Evolutionary conservation across 1,140 invertebrate genomes (phyloP), one percentile per base, ranked within the genome.

Genomic region (Calliopsis andreniformis): DNA sequence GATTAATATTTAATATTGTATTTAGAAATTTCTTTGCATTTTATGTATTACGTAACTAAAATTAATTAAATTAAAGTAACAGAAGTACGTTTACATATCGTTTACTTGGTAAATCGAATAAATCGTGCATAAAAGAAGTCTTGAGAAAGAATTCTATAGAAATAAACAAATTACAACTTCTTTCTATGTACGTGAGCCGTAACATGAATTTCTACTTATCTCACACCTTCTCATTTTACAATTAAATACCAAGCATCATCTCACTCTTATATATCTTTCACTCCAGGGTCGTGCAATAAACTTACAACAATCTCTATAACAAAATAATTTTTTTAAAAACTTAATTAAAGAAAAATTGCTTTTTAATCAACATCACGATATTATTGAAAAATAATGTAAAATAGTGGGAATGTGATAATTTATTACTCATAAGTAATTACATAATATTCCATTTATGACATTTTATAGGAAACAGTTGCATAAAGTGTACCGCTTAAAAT

Each of bases 201-300:
- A 70, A 67, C 45, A 59, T 10, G 56, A 71, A 58, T 16, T 69
- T 43, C 30, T 69, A 80, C 70, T 63, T 66, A 53, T 16, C 23
- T 47, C 25, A 43, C 55, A 76, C 73, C 62, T 69, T 83, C 45
- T 70, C 78, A 78, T 77, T 78, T 73, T 81, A 82, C 47, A 30
- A 67, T 78, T 72, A 67, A 35, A 53, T 53, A 79, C 55, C 62
- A 49, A 67, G 23, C 47, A 55, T 61, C 32, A 49, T 68, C 63
- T 67, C 67, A 51, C 62, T 82, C 79, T 85, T 76, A 81, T 30
- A 14, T 28, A 63, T 43, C 55, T 30, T 72, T 62, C 78, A 59
- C 75, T 64, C 67, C 73, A 76, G 73, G 66, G 55, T 66, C 66
- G 73, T 76, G 66, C 66, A 42, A 12, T 18, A 56, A 51, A 16